Evolutionary conservation across 2,888 invertebrate genomes (phyloP).

Genomic region (Heliconius aoede): DNA sequence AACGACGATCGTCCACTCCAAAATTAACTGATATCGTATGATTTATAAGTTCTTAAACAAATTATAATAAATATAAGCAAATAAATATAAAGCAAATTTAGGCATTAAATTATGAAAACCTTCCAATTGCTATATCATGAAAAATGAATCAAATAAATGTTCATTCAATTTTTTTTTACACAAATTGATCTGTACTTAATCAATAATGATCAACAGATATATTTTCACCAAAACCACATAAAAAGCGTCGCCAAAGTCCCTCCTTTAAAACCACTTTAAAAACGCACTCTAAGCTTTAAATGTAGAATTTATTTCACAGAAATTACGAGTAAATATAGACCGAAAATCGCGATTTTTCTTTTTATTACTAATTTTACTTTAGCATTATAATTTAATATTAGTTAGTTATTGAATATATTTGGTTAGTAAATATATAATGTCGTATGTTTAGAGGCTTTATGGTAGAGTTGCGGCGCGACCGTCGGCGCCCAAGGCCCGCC

Average conservation of each 20-base stretch:
- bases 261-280: background rate
- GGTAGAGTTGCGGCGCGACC: slow-evolving; percentile 46
- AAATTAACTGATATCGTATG: too few relatives aligned
- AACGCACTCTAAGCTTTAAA: background rate
- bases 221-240: background rate
- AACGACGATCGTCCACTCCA: too few relatives aligned
- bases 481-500: slow-evolving; percentile 54
- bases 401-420: background rate
- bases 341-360: background rate
- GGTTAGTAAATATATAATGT: background rate
- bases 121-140: too few relatives aligned
- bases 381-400: background rate
- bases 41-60: too few relatives aligned
- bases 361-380: background rate
- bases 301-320: background rate
- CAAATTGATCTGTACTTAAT: too few relatives aligned
- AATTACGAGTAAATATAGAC: background rate
- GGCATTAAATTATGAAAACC: too few relatives aligned
- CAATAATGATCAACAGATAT: too few relatives aligned
- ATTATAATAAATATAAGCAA: too few relatives aligned
- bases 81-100: too few relatives aligned
- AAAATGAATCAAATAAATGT: background rate
- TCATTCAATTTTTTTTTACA: too few relatives aligned
- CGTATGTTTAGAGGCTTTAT: background rate
- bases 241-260: background rate